Evolutionary conservation across 2,888 invertebrate genomes (phyloP).

Genomic region (Hoplodrina blanda): DNA sequence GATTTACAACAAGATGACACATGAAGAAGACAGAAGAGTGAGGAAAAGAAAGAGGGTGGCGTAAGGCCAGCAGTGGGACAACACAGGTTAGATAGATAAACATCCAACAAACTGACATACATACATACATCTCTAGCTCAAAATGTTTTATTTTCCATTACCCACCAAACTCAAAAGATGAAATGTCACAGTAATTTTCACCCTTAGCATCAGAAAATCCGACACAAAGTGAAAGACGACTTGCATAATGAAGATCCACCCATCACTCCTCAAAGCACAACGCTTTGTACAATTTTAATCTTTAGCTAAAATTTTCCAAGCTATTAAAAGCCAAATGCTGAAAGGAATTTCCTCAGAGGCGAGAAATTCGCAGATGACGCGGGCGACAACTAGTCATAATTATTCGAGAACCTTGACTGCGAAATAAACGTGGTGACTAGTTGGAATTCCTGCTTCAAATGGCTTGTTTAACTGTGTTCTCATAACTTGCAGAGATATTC

Average conservation of each 20-base stretch:
- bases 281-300: slow-evolving; percentile 52
- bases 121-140: not conserved
- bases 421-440: slow-evolving; percentile 24
- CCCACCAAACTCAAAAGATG: slow-evolving; percentile 8
- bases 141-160: not conserved
- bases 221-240: slow-evolving; percentile 28
- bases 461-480: slow-evolving; percentile 10
- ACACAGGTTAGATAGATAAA: not conserved
- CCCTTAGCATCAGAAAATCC: slow-evolving; percentile 9
- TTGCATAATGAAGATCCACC: slow-evolving; percentile 45
- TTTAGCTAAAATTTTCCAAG: slow-evolving; percentile 53
- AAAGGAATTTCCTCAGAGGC: slow-evolving; percentile 41
- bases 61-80: not conserved
- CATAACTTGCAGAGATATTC: not conserved
- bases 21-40: too few species aligned
- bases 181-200: slow-evolving; percentile 26
- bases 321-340: slow-evolving; percentile 57
- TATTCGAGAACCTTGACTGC: slow-evolving; percentile 29
- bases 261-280: slow-evolving; percentile 42
- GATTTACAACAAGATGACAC: too few species aligned
- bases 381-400: slow-evolving; percentile 45
- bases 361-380: slow-evolving; percentile 47
- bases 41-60: too few species aligned
- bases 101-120: not conserved
- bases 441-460: slow-evolving; percentile 14